Percentiles rank a stretch among this genome's conserved stretches.
These are phyloP conservation scores for Syngnathus scovelli DNA, from an alignment of 2,113 vertebrate species.

Conservation along the genomic window DNA sequence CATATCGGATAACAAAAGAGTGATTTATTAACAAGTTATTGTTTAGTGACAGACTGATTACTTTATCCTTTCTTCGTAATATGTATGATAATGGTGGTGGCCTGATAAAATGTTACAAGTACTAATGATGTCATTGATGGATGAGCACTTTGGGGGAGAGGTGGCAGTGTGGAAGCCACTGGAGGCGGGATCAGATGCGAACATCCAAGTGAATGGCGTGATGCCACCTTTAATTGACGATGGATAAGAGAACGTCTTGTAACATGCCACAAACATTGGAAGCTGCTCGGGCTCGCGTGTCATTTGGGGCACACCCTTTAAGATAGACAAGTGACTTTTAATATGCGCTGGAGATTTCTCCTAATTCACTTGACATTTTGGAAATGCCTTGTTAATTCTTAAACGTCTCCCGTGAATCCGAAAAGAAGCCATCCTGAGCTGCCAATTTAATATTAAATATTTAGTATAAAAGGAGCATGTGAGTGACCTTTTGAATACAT, in stretches of 20 bases:
- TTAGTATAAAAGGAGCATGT: not conserved
- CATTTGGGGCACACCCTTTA: slow-evolving; percentile 7
- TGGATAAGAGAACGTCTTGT: slow-evolving; percentile 39
- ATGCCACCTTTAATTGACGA: slow-evolving; percentile 35
- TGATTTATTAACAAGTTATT: slow-evolving; percentile 11
- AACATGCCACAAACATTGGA: slow-evolving; percentile 20
- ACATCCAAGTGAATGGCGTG: slow-evolving; percentile 16
- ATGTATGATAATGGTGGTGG: not conserved
- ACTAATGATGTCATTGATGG: slow-evolving; percentile 51
- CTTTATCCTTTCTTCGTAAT: not conserved
- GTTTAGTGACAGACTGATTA: slow-evolving; percentile 17
- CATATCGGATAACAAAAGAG: not conserved
- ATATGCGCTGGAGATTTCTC: slow-evolving; percentile 53
- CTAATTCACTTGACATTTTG: slow-evolving; percentile 67
- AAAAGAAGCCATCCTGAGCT: slow-evolving; percentile 19
- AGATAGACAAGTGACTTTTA: slow-evolving; percentile 48
- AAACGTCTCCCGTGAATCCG: slow-evolving; percentile 29
- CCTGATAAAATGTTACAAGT: slow-evolving; percentile 22
- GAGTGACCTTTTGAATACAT: not conserved
- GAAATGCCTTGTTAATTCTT: slow-evolving; percentile 48
- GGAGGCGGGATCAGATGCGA: slow-evolving; percentile 22
- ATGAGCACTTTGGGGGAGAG: slow-evolving; percentile 22
- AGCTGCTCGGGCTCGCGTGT: slow-evolving; percentile 27
- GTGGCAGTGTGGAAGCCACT: not conserved
- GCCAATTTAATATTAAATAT: slow-evolving; percentile 15